A percentile compares a stretch with the other conserved stretches of the same genome.
Conservation (phyloP, 2,888 invertebrate species). For the Smittia sp. region DNA sequence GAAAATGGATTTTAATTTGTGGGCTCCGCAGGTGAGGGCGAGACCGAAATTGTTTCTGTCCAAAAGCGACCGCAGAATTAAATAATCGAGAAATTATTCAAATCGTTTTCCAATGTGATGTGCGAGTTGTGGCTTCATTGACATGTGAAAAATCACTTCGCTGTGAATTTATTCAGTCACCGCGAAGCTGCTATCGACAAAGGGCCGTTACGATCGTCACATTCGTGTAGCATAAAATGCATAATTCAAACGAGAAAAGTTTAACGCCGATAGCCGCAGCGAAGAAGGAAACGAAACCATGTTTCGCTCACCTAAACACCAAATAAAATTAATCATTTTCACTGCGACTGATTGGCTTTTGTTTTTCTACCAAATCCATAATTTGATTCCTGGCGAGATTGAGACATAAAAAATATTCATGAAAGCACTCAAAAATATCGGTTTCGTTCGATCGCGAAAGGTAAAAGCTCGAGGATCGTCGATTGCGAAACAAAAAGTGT, state of each 20-base stretch:
- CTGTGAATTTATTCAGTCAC: background rate
- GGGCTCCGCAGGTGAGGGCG: background rate
- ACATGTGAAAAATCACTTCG: slow-evolving; percentile 4
- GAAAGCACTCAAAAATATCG: no score
- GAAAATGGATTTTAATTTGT: no score
- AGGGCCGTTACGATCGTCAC: background rate
- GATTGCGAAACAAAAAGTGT: no score
- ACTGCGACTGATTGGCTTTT: background rate
- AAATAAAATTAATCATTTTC: background rate
- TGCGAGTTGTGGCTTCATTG: background rate
- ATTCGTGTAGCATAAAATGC: background rate
- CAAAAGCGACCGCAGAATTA: background rate
- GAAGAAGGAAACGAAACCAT: slow-evolving; percentile 2
- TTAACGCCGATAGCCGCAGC: background rate
- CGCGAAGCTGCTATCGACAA: background rate
- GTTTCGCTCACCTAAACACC: background rate
- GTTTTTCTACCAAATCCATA: background rate
- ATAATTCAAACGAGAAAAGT: background rate
- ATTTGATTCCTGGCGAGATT: background rate
- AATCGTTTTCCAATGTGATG: background rate
- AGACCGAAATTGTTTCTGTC: background rate
- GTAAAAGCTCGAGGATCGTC: no score
- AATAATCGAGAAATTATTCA: background rate
- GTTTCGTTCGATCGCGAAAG: no score
- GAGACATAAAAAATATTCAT: background rate